Evolutionary conservation across 1,140 invertebrate genomes (phyloP).

Genomic region (Cyclina sinensis): DNA sequence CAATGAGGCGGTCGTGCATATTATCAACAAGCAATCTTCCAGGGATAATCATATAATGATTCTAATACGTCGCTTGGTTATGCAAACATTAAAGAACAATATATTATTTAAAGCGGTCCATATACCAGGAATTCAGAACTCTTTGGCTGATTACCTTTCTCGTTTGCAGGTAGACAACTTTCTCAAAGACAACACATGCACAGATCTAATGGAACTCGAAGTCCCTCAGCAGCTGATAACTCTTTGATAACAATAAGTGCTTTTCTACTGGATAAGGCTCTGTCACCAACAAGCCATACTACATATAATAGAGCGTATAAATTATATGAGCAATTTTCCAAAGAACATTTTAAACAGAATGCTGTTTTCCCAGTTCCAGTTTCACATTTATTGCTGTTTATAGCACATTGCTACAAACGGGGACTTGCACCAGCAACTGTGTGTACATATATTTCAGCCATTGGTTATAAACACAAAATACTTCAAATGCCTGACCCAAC

Average conservation of each 20-base stretch:
- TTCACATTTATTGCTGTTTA: not conserved
- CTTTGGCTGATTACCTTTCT: constrained; percentile 65
- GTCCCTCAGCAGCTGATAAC: not conserved
- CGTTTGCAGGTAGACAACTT: constrained; percentile 69
- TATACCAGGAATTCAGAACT: constrained; percentile 63
- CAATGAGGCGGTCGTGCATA: constrained; percentile 64
- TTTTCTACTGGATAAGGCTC: not conserved
- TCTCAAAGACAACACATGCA: too few relatives aligned
- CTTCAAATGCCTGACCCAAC: not conserved
- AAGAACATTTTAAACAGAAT: constrained; percentile 32
- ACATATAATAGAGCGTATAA: constrained; percentile 41
- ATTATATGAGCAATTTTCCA: not conserved
- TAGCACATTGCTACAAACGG: not conserved
- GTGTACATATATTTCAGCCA: constrained; percentile 47
- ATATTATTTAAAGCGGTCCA: constrained; percentile 64
- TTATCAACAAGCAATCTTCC: constrained; percentile 61
- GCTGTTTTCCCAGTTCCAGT: not conserved
- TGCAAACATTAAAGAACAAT: constrained; percentile 57
- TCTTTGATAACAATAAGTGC: constrained; percentile 1
- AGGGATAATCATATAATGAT: constrained; percentile 37
- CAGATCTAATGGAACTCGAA: too few relatives aligned
- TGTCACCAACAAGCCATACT: not conserved
- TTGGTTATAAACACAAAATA: constrained; percentile 1
- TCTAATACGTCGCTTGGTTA: constrained; percentile 53
- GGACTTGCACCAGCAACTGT: not conserved